Conservation (phyloP, 2,888 invertebrate species). For the Ormyrus labotus region DNA sequence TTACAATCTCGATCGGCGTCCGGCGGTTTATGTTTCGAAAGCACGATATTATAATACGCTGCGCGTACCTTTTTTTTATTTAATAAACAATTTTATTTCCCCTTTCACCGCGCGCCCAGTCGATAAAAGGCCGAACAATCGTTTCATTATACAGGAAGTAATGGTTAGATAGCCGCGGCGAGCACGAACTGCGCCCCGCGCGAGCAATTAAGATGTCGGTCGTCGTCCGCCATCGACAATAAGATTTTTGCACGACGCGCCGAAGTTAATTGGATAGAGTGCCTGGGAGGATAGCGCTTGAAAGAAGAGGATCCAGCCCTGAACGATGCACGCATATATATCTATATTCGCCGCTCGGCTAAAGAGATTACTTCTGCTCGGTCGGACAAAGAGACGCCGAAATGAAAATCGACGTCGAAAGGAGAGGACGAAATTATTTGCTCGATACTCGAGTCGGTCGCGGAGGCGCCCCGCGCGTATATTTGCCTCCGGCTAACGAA, state of each 20-base stretch:
- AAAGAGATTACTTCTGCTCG: slow-evolving; percentile 14
- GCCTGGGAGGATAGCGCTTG: neutral
- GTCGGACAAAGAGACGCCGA: slow-evolving; percentile 24
- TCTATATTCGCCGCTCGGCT: neutral
- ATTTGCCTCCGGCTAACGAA: too few relatives aligned
- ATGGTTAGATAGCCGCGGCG: too few relatives aligned
- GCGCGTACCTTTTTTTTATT: too few relatives aligned
- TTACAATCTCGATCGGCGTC: slow-evolving; percentile 43
- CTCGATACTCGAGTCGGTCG: neutral
- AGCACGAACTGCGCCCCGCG: slow-evolving; percentile 1
- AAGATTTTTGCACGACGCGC: slow-evolving; percentile 13
- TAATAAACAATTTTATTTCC: too few relatives aligned
- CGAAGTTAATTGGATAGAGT: slow-evolving; percentile 35
- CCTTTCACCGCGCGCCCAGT: neutral
- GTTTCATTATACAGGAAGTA: neutral
- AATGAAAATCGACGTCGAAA: neutral
- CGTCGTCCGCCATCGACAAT: neutral
- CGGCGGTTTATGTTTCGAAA: slow-evolving; percentile 20
- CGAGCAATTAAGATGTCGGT: slow-evolving; percentile 5
- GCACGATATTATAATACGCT: neutral
- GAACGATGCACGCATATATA: too few relatives aligned
- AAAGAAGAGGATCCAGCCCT: slow-evolving; percentile 11
- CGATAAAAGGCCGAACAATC: neutral
- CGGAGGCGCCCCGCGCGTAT: too few relatives aligned
- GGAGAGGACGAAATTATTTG: neutral